phyloP scores from a whole-genome alignment of 2,113 vertebrate species.

The Stomatorhinus ivindoensis region DNA sequence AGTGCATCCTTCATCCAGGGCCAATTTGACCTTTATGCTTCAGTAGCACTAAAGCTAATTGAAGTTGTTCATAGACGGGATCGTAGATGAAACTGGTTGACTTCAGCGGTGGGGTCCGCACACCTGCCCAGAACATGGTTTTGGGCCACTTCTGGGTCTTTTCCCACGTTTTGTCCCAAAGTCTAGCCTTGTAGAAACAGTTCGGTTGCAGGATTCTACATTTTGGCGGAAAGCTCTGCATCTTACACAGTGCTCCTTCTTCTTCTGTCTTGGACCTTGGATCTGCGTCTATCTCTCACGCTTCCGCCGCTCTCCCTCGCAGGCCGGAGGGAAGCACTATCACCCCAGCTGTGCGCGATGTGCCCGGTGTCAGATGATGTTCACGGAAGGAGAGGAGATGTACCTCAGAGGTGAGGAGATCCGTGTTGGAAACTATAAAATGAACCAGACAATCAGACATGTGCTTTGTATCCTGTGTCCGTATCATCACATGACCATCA shows the following conservation, averaged over 20 bases:
- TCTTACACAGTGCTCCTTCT: background rate
- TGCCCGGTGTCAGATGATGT: constrained; percentile 92
- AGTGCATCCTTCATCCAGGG: background rate
- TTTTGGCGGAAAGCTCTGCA: background rate
- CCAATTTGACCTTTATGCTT: background rate
- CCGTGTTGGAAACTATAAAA: background rate
- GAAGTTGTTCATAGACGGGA: background rate
- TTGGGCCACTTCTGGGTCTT: background rate
- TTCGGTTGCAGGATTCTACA: background rate
- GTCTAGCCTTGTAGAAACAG: background rate
- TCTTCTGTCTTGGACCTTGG: background rate
- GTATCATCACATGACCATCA: too few relatives aligned
- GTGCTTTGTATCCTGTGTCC: too few relatives aligned
- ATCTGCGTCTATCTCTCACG: background rate
- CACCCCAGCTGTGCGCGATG: constrained; percentile 89
- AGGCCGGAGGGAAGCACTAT: constrained; percentile 95
- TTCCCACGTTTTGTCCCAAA: background rate
- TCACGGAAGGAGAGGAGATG: constrained; percentile 92
- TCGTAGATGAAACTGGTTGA: background rate
- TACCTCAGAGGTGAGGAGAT: constrained; percentile 79
- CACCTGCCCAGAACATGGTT: background rate
- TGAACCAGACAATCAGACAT: background rate
- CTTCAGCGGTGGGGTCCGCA: background rate
- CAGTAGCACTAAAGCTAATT: background rate
- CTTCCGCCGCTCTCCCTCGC: background rate